Base-by-base conservation (phyloP, 37 sponge, comb jelly and placozoan genomes). In the Spongilla lacustris region DNA sequence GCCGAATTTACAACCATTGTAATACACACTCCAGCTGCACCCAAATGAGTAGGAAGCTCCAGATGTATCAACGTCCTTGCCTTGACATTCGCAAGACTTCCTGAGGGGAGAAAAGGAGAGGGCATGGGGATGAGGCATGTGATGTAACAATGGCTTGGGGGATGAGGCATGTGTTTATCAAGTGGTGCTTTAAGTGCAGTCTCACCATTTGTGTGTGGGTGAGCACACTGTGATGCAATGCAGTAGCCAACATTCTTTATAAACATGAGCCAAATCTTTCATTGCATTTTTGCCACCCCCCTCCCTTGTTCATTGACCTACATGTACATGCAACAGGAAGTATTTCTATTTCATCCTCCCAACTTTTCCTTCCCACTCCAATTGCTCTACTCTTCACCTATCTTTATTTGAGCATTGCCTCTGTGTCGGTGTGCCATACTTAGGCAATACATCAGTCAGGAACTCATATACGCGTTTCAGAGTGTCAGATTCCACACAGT, bases 31-130 rank as follows among this genome's bases (percentile, higher is more conserved):
- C 98, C 98, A 97, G 5, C 95, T 93, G 81, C 98, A 97, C 21
- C 98, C 98, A 89, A 97, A 97, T 0, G 98, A 95, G 74, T 83
- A 97, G 28, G 95, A 97, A 21, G 86, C 93, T 17, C 98, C 98
- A 0, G 83, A 33, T 4, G 84, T 91, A n/a, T 88, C 87, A 10
- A 66, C 75, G 29, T 97, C 93, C 4, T 80, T 68, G 12, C 95
- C 98, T 74, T 97, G 98, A 75, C 98, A 97, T 27, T 80, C 31
- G 71, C 98, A 97, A 6, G 95, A 83, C 72, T 97, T 94, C 69
- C 98, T 97, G 88, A 14, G 72, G n/a, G n/a, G n/a, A n/a, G n/a
- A n/a, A n/a, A n/a, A n/a, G n/a, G n/a, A n/a, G n/a, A n/a, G n/a
- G n/a, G n/a, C n/a, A n/a, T n/a, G n/a, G n/a, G n/a, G n/a, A n/a